Evolutionary conservation across 2,888 invertebrate genomes (phyloP).

Genomic region (Agelastica alni): DNA sequence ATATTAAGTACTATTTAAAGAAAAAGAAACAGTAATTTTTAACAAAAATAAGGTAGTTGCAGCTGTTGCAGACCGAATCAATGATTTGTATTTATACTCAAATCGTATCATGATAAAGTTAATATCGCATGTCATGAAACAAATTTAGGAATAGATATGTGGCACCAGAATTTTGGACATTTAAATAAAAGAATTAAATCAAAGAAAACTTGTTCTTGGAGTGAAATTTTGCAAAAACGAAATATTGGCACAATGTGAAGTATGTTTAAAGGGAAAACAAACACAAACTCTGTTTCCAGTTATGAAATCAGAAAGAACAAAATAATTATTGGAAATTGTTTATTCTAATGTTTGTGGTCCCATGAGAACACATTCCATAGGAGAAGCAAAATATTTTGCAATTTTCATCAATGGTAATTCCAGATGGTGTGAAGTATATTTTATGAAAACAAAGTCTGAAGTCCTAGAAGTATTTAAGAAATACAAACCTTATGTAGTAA

Average conservation of each 20-base stretch:
- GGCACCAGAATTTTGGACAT: not conserved
- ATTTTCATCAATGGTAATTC: too few species aligned
- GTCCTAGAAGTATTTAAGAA: too few species aligned
- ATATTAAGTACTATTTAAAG: not conserved
- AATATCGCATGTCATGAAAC: not conserved
- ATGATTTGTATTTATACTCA: not conserved
- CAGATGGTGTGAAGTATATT: too few species aligned
- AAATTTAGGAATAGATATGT: not conserved
- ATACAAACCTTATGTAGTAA: too few species aligned
- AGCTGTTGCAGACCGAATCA: not conserved
- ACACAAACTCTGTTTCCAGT: slow-evolving; percentile 1
- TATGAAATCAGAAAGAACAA: not conserved
- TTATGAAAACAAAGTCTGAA: too few species aligned
- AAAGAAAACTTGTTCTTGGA: not conserved
- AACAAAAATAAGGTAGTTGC: not conserved
- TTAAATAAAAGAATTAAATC: not conserved
- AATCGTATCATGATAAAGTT: not conserved
- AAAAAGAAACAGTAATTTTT: not conserved
- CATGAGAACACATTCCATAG: too few species aligned
- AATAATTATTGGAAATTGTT: too few species aligned
- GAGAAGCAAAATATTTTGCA: too few species aligned
- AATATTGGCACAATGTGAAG: not conserved
- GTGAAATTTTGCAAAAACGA: not conserved
- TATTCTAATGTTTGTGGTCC: not conserved
- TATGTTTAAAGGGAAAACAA: not conserved